Evolutionary conservation across 2,888 invertebrate species (phyloP).

Genomic region (Apotomis capreana): DNA sequence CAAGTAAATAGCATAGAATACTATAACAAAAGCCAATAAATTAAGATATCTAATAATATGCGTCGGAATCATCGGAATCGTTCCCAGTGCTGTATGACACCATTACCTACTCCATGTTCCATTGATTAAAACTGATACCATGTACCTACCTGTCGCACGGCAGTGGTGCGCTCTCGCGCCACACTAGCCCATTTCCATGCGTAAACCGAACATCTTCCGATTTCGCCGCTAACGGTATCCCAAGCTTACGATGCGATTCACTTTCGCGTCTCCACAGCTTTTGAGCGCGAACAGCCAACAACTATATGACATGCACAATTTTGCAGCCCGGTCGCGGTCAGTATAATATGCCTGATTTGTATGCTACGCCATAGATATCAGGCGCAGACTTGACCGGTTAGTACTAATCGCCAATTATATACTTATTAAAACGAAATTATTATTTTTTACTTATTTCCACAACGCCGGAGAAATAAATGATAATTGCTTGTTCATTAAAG

Average conservation of each 20-base stretch:
- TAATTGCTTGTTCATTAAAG: slow-evolving; percentile 17
- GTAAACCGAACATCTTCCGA: slow-evolving; percentile 63
- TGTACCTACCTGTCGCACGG: slow-evolving; percentile 2
- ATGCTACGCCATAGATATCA: too few species aligned
- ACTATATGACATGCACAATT: slow-evolving; percentile 1
- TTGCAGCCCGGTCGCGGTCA: neutral
- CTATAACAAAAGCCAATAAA: neutral
- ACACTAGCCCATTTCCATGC: slow-evolving; percentile 71
- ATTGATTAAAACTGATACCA: neutral
- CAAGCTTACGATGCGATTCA: slow-evolving; percentile 59
- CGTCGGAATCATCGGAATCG: neutral
- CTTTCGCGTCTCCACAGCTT: slow-evolving; percentile 60
- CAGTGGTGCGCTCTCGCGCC: slow-evolving; percentile 48
- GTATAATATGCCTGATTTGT: too few species aligned
- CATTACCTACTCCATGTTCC: too few species aligned
- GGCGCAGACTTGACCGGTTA: too few species aligned
- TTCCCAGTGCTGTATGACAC: neutral
- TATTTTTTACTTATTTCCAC: slow-evolving; percentile 1
- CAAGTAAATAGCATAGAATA: neutral
- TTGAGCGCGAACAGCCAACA: slow-evolving; percentile 4
- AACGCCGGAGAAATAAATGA: neutral
- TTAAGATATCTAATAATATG: too few species aligned
- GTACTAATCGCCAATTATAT: neutral
- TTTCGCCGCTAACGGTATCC: slow-evolving; percentile 77
- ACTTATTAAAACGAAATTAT: neutral